Percentiles rank a stretch among this genome's conserved stretches.
Evolutionary conservation across 2,888 invertebrate genomes (phyloP).

Genomic region (Nineta flava): DNA sequence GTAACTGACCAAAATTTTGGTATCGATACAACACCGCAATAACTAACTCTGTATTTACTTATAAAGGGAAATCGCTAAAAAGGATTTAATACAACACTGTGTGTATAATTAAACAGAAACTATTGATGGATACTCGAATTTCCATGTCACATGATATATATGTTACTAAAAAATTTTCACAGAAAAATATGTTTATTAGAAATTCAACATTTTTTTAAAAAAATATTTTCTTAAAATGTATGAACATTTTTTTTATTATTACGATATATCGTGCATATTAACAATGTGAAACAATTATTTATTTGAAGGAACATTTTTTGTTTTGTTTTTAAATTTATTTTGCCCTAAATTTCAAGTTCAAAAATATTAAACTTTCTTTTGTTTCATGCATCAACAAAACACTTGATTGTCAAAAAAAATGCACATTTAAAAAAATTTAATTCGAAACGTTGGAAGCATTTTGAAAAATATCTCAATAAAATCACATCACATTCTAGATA

Average conservation of each 20-base stretch:
- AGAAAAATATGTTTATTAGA: not conserved
- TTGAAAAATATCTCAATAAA: not conserved
- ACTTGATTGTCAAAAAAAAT: not conserved
- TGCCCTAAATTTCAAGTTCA: not conserved
- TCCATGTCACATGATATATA: not conserved
- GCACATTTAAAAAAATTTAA: not conserved
- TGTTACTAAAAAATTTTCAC: not conserved
- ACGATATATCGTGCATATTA: not conserved
- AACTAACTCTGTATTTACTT: too few species aligned
- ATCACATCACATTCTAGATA: too few species aligned
- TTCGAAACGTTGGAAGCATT: not conserved
- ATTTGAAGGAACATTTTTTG: not conserved
- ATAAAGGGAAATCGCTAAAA: too few species aligned
- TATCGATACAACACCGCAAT: too few species aligned
- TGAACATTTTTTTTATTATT: not conserved
- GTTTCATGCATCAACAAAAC: not conserved
- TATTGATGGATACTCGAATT: not conserved
- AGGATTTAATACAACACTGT: too few species aligned
- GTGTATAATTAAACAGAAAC: not conserved
- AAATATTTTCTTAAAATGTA: not conserved
- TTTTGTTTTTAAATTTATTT: not conserved
- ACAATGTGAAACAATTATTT: slow-evolving; percentile 4
- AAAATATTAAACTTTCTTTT: not conserved
- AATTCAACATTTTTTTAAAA: not conserved
- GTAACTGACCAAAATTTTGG: too few species aligned